Conservation (phyloP, 53 echinoderm and acorn worm species). For the Antedon mediterranea region DNA sequence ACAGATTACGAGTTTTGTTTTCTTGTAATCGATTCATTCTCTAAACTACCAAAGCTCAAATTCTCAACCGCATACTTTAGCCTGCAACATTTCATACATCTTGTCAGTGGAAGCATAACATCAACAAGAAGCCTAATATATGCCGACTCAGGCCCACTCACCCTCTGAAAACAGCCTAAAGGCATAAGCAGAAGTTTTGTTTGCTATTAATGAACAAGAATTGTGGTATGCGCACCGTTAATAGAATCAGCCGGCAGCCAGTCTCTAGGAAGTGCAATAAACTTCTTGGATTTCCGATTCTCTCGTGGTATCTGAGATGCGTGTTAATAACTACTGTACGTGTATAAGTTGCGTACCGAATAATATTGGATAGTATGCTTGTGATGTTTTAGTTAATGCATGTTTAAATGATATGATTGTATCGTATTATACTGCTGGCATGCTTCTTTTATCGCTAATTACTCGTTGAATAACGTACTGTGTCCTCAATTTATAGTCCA, state of each 20-base stretch:
- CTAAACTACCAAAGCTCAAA: background rate
- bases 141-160: background rate
- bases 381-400: background rate
- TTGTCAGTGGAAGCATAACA: background rate
- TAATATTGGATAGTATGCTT: background rate
- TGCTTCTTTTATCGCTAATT: background rate
- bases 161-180: background rate
- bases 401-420: background rate
- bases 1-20: background rate
- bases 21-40: background rate
- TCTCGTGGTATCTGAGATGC: background rate
- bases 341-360: background rate
- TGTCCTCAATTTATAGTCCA: background rate
- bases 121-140: background rate
- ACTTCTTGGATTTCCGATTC: background rate
- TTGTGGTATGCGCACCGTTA: background rate
- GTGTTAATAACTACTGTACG: background rate
- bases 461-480: background rate
- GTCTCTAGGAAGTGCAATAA: background rate
- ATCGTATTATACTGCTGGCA: background rate
- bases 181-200: background rate
- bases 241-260: background rate
- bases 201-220: background rate
- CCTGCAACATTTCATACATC: background rate
- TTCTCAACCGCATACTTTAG: background rate